phyloP scores from a whole-genome alignment of 2,888 invertebrate species.

The Argyra leucocephala region DNA sequence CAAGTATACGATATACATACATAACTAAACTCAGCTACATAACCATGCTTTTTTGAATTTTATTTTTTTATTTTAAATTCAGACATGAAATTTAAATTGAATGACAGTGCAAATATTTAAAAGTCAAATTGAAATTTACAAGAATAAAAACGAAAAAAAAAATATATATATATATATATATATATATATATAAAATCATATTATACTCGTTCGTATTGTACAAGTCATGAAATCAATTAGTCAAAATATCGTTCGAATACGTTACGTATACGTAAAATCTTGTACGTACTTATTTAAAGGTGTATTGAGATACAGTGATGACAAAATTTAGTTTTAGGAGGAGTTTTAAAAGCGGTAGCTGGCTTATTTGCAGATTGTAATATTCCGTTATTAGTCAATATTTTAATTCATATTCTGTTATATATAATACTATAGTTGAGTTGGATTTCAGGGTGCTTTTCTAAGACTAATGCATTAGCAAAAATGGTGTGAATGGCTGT shows the following conservation, averaged over 20 bases:
- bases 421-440: too few relatives aligned
- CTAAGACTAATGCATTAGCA: too few relatives aligned
- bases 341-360: too few relatives aligned
- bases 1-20: background rate
- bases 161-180: too few relatives aligned
- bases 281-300: background rate
- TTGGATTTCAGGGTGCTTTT: too few relatives aligned
- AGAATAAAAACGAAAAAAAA: background rate
- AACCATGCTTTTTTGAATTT: background rate
- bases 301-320: background rate
- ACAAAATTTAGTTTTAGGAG: background rate
- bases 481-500: too few relatives aligned
- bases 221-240: constrained; percentile 6
- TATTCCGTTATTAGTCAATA: too few relatives aligned
- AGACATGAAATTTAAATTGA: constrained; percentile 3
- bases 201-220: too few relatives aligned
- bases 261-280: background rate
- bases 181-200: background rate
- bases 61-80: background rate
- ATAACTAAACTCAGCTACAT: background rate
- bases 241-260: background rate
- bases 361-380: too few relatives aligned
- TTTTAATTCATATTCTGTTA: too few relatives aligned
- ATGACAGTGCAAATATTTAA: constrained; percentile 6
- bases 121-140: background rate